Evolutionary conservation across 2,113 vertebrate species (phyloP), one percentile per base, ranked within the genome.

Genomic region (Chaetura pelagica): DNA sequence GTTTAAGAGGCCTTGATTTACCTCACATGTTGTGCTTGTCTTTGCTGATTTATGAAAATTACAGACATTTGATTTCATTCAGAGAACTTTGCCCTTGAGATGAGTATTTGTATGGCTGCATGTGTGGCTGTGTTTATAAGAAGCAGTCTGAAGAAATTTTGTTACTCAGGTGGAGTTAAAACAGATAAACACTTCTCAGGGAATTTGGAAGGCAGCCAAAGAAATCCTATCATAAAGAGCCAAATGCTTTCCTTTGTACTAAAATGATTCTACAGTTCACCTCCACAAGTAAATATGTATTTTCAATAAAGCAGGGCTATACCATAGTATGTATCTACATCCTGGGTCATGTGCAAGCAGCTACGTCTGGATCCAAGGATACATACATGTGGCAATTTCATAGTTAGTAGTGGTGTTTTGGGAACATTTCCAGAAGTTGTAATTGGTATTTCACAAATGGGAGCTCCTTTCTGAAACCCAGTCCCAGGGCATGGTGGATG

Each of bases 401-500:
- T 13, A 20, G 32, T 49, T 66, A 57, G 4, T 35, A 18, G 10
- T 57, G 59, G 7, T 21, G 23, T 82, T 87, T 40, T 34, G 52
- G 29, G 19, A 75, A 42, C 38, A 42, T 66, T 94, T 82, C 64
- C 69, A n/a, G 18, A 52, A 48, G 44, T 23, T 73, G 8, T 27
- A 15, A 23, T 67, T 27, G 19, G 12, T 72, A 29, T 76, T 75
- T 85, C 54, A 42, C 48, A 73, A 38, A 61, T 7, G 16, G 32
- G 38, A 94, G 11, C 15, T 15, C 15, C 34, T 75, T 66, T 49
- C 73, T 63, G 75, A 54, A 72, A 20, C 35, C 27, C 2, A 2
- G 27, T 57, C 8, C 17, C 15, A 12, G 34, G n/a, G 22, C 51
- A n/a, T 0, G 0, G 59, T n/a, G 40, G 72, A 57, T 24, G 38